Base-by-base conservation (phyloP, 2,113 vertebrate genomes). In the Cyanocitta stelleri region DNA sequence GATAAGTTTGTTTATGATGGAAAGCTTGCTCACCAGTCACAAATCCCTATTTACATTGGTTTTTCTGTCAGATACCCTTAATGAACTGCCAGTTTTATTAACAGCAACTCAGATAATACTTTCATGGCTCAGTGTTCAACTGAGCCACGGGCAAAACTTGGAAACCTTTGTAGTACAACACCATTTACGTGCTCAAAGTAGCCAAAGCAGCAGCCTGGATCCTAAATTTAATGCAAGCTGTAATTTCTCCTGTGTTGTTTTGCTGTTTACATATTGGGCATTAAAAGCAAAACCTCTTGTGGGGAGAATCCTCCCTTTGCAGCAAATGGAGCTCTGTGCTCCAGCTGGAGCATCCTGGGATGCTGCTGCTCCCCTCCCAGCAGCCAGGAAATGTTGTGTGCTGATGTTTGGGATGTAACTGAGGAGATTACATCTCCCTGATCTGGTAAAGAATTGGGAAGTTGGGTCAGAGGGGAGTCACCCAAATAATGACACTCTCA, bases 31-130 rank as follows among this genome's bases (percentile, higher is more conserved):
- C 35, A 15, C 59, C 44, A 86, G 17, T 85, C 54, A 14, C 61
- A 79, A 84, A 87, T 79, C 62, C 37, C 69, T 81, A 8, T 55
- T 71, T 74, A 41, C 44, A 10, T 41, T 23, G 61, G 2, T 78
- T 96, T 88, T 82, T 62, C 44, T 71, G 68, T 92, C 83, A 58
- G 44, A 78, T 92, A 49, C 24, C 66, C 83, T 64, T 89, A 92
- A 95, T 62, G 93, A 95, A 75, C 86, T 93, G 77, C 73, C 74
- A 78, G 58, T 26, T 78, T 96, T 96, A 86, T 72, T 90, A 85
- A 92, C 80, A 85, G 61, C 80, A 61, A 1, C 67, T 94, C 69
- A 72, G 82, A 52, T 74, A 66, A 85, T 85, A 43, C 56, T 87
- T 84, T 56, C 62, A 55, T 68, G 62, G 66, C 52, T 85, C 6